Evolutionary conservation across 2,888 invertebrate genomes (phyloP).

Genomic region (Odontocolon sp.): DNA sequence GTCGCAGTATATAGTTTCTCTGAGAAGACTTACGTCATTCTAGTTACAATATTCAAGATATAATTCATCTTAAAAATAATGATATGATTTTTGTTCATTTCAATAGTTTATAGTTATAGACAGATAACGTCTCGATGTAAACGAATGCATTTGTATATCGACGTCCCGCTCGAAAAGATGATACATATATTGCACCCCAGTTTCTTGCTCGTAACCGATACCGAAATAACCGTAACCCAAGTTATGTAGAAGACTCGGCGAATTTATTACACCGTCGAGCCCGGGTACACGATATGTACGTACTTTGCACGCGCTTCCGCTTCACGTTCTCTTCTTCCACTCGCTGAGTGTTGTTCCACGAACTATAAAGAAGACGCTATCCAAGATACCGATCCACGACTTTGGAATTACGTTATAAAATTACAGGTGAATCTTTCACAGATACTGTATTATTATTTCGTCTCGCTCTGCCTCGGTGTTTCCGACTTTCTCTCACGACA

Average conservation of each 20-base stretch:
- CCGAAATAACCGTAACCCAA: conserved; percentile 50
- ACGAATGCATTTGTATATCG: no score
- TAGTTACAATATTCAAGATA: no score
- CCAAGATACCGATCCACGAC: neutral
- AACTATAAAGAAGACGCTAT: neutral
- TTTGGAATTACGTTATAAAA: no score
- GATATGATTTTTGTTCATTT: no score
- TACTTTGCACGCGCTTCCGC: conserved; percentile 8
- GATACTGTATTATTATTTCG: no score
- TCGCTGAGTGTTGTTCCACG: neutral
- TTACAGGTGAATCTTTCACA: no score
- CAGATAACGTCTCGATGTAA: neutral
- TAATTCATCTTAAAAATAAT: no score
- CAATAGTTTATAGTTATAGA: neutral
- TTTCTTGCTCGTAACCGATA: conserved; percentile 36
- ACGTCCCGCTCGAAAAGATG: neutral
- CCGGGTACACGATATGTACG: neutral
- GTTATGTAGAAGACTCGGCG: conserved; percentile 21
- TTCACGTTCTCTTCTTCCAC: neutral
- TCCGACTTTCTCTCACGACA: no score
- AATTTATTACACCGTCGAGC: conserved; percentile 37
- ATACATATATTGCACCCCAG: conserved; percentile 9
- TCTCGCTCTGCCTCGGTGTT: no score
- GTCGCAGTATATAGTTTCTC: no score
- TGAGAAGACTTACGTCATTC: no score